A percentile compares a stretch with the other conserved stretches of the same genome.
Evolutionary conservation across 2,797 vertebrate species (phyloP).

Genomic region (Hipposideros larvatus): DNA sequence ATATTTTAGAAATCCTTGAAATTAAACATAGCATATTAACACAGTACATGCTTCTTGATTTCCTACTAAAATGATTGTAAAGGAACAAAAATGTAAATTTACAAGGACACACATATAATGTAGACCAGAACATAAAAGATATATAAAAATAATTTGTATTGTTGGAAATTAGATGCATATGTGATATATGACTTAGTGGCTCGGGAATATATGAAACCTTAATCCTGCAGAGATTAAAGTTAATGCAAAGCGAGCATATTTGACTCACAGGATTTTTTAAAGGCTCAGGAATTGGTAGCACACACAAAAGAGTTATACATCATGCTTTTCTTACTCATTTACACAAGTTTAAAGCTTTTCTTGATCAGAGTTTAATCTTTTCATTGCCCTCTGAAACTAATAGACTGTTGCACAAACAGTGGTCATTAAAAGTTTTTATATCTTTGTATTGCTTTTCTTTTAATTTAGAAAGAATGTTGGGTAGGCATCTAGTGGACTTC

Average conservation of each 20-base stretch:
- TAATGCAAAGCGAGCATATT: background rate
- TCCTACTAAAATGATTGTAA: background rate
- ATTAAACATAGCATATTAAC: background rate
- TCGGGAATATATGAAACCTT: background rate
- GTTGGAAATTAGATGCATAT: background rate
- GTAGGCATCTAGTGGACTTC: background rate
- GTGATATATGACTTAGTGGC: background rate
- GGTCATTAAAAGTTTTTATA: background rate
- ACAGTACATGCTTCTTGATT: background rate
- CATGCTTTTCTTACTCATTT: background rate
- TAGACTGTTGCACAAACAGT: background rate
- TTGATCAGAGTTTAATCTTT: background rate
- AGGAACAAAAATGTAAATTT: background rate
- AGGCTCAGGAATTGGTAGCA: background rate
- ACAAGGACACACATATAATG: background rate
- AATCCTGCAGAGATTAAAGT: background rate
- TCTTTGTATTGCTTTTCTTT: background rate
- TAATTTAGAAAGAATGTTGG: background rate
- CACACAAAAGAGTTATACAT: background rate
- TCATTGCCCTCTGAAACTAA: background rate
- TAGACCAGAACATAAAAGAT: background rate
- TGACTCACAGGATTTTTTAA: background rate
- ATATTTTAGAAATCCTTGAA: background rate
- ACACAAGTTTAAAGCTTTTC: background rate
- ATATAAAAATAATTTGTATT: background rate